Percentiles rank a stretch among this genome's conserved stretches.
phyloP scores from a whole-genome alignment of 2,888 invertebrate genomes.

The Lordiphosa fenestrarum region DNA sequence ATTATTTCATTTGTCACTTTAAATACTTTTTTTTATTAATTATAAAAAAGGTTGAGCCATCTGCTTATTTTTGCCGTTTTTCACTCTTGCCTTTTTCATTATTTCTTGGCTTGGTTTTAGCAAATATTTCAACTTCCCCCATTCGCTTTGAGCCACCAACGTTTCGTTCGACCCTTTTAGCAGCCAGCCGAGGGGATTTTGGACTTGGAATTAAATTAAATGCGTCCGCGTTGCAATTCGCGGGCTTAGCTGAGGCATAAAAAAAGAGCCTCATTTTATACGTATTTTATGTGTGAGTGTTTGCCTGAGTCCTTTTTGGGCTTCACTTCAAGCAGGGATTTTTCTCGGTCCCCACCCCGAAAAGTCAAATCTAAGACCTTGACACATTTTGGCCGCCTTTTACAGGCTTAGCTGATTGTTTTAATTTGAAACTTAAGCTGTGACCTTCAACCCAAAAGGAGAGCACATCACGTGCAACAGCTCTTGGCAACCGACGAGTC shows the following conservation, averaged over 20 bases:
- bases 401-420: constrained; percentile 51
- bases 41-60: constrained; percentile 11
- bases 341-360: constrained; percentile 18
- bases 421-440: constrained; percentile 52
- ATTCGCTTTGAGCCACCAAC: neutral
- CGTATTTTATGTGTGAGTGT: constrained; percentile 43
- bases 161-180: constrained; percentile 5
- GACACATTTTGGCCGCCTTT: constrained; percentile 60
- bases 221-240: constrained; percentile 49
- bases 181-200: no score
- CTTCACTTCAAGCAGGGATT: constrained; percentile 14
- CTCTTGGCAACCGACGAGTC: constrained; percentile 48
- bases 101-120: constrained; percentile 13
- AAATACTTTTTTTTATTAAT: constrained; percentile 2
- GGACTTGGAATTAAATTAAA: constrained; percentile 61
- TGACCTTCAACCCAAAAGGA: constrained; percentile 61
- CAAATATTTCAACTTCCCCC: constrained; percentile 2
- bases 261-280: constrained; percentile 53
- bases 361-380: constrained; percentile 63
- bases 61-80: neutral
- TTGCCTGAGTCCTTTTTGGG: constrained; percentile 18
- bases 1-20: neutral
- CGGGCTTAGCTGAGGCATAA: constrained; percentile 28
- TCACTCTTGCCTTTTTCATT: constrained; percentile 1
- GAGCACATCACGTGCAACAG: constrained; percentile 51